Conservation (phyloP, 2,888 invertebrate genomes). For the Sacculina carcini region DNA sequence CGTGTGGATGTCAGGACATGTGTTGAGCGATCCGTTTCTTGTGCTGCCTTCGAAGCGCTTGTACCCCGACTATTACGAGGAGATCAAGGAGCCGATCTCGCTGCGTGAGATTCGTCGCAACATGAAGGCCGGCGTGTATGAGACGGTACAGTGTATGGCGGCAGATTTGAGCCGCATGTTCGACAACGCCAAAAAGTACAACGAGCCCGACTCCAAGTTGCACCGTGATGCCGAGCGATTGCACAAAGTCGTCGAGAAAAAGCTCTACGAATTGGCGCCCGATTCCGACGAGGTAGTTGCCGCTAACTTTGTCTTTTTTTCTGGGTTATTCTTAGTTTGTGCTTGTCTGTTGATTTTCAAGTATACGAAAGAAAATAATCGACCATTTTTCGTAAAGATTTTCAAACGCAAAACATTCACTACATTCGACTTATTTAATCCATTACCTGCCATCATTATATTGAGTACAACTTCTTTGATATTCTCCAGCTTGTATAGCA, state of each 20-base stretch:
- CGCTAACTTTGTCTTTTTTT: conserved; percentile 1
- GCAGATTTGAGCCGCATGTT: conserved; percentile 88
- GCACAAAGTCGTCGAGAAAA: conserved; percentile 54
- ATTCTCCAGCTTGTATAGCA: too few species aligned
- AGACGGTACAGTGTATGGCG: conserved; percentile 61
- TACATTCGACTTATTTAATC: too few species aligned
- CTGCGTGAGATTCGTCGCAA: conserved; percentile 52
- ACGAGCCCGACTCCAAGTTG: conserved; percentile 46
- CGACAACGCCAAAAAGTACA: conserved; percentile 81
- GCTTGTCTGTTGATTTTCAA: too few species aligned
- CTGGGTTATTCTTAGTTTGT: too few species aligned
- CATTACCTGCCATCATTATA: too few species aligned
- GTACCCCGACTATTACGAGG: conserved; percentile 92
- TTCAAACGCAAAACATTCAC: too few species aligned
- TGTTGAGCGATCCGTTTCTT: conserved; percentile 76
- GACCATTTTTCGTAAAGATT: too few species aligned
- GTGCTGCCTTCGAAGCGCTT: conserved; percentile 61
- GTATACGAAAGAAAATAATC: too few species aligned
- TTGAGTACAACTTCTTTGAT: too few species aligned
- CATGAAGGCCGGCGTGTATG: conserved; percentile 34
- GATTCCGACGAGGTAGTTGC: conserved; percentile 21
- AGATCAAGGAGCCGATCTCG: conserved; percentile 85
- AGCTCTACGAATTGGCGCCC: conserved; percentile 39
- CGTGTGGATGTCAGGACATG: too few species aligned
- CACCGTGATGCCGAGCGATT: conserved; percentile 63